These are phyloP conservation scores for Tonatia bakeri DNA, from an alignment of 2,113 vertebrate species.

Conservation along the genomic window DNA sequence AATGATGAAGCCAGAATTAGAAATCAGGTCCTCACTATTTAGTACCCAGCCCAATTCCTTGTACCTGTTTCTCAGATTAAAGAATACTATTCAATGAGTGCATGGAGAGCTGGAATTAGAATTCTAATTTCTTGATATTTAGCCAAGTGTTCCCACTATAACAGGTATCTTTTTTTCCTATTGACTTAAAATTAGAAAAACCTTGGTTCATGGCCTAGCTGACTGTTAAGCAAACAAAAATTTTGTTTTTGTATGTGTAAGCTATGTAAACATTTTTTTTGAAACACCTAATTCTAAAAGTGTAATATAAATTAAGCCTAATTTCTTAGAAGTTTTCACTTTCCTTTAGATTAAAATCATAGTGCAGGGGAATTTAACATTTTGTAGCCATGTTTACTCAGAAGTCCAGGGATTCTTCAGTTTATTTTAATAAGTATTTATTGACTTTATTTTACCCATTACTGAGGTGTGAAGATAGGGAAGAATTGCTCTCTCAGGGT, in stretches of 20 bases:
- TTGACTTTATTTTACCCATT: neutral
- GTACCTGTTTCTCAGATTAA: neutral
- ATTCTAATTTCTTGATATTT: neutral
- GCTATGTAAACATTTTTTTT: neutral
- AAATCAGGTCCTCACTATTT: neutral
- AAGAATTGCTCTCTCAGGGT: neutral
- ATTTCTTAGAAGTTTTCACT: neutral
- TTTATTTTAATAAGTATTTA: conserved; percentile 18
- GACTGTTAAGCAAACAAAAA: neutral
- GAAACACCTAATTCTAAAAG: neutral
- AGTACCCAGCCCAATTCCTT: neutral
- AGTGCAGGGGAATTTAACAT: neutral
- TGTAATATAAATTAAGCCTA: neutral
- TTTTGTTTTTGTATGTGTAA: neutral
- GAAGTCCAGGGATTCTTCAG: neutral
- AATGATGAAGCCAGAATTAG: neutral
- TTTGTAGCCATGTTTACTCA: neutral
- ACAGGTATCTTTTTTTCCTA: neutral
- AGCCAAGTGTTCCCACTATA: neutral
- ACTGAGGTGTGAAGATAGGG: neutral
- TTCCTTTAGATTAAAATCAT: neutral
- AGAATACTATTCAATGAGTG: neutral
- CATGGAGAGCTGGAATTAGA: neutral
- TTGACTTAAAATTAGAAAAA: neutral
- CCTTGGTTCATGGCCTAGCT: neutral